Conservation (phyloP, 2,113 vertebrate genomes). For the Zapus hudsonius region DNA sequence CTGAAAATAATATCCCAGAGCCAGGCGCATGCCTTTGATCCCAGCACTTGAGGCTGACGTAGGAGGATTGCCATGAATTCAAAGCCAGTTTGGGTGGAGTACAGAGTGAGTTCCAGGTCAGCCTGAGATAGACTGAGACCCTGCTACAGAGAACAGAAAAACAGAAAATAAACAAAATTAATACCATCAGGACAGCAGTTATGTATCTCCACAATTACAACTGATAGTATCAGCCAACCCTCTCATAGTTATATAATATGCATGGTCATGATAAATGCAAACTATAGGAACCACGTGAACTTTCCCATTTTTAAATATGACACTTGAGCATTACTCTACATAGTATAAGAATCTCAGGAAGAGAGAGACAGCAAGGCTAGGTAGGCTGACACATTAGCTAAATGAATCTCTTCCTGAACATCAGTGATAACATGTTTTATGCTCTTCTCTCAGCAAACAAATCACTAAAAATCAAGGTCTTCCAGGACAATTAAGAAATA, state of each 20-base stretch:
- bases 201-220: neutral
- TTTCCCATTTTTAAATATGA: neutral
- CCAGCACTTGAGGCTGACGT: no score
- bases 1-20: constrained; percentile 37
- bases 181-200: neutral
- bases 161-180: no score
- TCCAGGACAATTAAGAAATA: constrained; percentile 35
- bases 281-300: constrained; percentile 22
- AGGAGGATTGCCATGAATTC: no score
- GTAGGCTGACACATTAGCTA: neutral
- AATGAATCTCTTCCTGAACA: constrained; percentile 27
- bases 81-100: no score
- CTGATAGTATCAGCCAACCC: constrained; percentile 12
- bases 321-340: neutral
- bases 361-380: neutral
- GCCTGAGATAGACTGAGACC: no score
- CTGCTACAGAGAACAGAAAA: no score
- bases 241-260: neutral
- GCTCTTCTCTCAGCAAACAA: constrained; percentile 37
- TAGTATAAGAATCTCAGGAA: neutral
- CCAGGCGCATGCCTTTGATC: no score
- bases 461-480: constrained; percentile 42
- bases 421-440: neutral
- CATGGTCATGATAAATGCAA: constrained; percentile 20
- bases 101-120: no score